Evolutionary conservation across 2,113 vertebrate genomes (phyloP).

Genomic region (Aplodontia rufa): DNA sequence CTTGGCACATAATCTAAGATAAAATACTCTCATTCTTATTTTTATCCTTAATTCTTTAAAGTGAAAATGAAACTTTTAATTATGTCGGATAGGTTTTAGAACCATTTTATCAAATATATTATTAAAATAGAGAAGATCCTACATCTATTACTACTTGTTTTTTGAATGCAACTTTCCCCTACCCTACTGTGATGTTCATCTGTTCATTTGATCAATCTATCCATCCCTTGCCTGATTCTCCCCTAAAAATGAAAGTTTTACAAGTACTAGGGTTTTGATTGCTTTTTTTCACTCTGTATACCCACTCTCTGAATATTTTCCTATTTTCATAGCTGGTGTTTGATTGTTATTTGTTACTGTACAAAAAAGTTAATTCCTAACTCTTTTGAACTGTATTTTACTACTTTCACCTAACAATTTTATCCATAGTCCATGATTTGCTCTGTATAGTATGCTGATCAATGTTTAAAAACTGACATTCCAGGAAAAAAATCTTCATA

Average conservation of each 20-base stretch:
- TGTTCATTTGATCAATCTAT: not conserved
- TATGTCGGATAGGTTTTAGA: not conserved
- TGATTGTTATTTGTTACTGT: not conserved
- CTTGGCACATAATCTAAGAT: not conserved
- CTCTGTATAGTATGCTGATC: not conserved
- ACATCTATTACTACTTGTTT: not conserved
- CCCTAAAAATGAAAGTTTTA: not conserved
- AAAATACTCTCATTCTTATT: not conserved
- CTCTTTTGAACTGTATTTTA: not conserved
- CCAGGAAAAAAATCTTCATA: not conserved
- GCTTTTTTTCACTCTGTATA: not conserved
- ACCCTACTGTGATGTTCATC: not conserved
- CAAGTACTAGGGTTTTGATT: not conserved
- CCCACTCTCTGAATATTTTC: not conserved
- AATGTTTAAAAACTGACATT: not conserved
- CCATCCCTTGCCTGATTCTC: not conserved
- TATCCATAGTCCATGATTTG: not conserved
- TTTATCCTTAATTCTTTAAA: not conserved
- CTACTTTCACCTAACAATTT: not conserved
- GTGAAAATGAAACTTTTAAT: not conserved
- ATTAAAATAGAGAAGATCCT: not conserved
- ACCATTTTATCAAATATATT: not conserved
- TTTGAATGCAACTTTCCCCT: fast-evolving
- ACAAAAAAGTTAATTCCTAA: not conserved
- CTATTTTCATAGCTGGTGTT: not conserved